Evolutionary conservation across 2,888 invertebrate genomes (phyloP), one percentile per base, ranked within the genome.

Genomic region (Nasonia oneida): DNA sequence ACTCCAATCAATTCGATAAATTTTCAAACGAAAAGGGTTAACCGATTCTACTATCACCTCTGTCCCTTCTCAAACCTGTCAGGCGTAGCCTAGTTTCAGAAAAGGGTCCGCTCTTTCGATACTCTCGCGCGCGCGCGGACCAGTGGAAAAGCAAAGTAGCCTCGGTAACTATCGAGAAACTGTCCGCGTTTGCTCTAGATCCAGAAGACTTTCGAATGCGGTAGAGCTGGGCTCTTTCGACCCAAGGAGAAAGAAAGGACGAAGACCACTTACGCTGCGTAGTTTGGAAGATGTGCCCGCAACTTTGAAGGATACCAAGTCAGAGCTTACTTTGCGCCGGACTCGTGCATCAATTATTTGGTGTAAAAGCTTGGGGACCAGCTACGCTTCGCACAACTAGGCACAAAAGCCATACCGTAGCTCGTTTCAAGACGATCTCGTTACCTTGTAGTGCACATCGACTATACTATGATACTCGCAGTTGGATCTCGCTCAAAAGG

Each of bases 111-210:
- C 50, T 37, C 39, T 15, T 61, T n/a, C 57, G 57, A 61, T 5
- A 18, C 57, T 61, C 57, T 37, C 37, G 0, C 37, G n/a, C 37
- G 29, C 1, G 57, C 15, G 57, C 37, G 29, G 42, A n/a, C 33
- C 15, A 29, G 29, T 33, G 33, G 67, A 33, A 33, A 67, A 67
- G 67, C 33, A 33, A 67, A 67, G 67, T 67, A 67, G 67, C 33
- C 2, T 10, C 47, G 47, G 70, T 82, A 90, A 90, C 88, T 90
- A 90, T 90, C 87, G 90, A 89, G 85, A 87, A 90, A 87, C 86
- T 88, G 90, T 90, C 90, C 84, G 12, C 85, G 12, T 33, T 70
- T 61, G 70, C 70, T 80, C 80, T 33, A 81, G 64, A 78, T 81
- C 70, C 64, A 18, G 39, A 70, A 80, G 80, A 76, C 75, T 81